Percentiles rank a stretch among this genome's conserved stretches.
Evolutionary conservation across 2,888 invertebrate genomes (phyloP).

Genomic region (Mellilla xanthometata): DNA sequence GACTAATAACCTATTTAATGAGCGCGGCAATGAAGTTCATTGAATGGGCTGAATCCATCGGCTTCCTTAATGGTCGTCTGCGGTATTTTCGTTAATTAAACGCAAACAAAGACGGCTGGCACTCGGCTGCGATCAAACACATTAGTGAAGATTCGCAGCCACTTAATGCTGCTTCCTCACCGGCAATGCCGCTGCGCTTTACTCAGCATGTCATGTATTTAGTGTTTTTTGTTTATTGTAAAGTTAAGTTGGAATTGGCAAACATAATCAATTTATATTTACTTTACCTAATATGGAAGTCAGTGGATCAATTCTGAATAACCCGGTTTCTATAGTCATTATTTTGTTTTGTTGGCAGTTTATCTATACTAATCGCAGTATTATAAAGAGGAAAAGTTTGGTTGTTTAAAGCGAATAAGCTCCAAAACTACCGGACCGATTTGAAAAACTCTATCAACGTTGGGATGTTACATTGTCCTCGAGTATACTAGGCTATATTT

Average conservation of each 20-base stretch:
- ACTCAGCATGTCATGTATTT: slow-evolving; percentile 18
- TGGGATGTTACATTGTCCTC: too few species aligned
- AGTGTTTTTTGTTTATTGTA: slow-evolving; percentile 15
- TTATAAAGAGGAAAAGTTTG: too few species aligned
- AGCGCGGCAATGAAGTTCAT: slow-evolving; percentile 37
- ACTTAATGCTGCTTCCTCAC: slow-evolving; percentile 43
- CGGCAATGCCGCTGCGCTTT: slow-evolving; percentile 13
- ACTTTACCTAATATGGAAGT: too few species aligned
- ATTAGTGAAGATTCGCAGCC: slow-evolving; percentile 55
- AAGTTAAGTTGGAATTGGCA: slow-evolving; percentile 13
- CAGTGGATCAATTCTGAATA: too few species aligned
- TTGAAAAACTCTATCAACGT: too few species aligned
- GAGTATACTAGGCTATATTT: too few species aligned
- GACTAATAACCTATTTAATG: slow-evolving; percentile 21
- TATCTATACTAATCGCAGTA: too few species aligned
- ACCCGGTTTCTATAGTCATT: too few species aligned
- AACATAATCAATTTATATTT: not conserved
- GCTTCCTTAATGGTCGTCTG: slow-evolving; percentile 54
- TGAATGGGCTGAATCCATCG: slow-evolving; percentile 50
- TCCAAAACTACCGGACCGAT: too few species aligned
- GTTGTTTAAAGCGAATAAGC: too few species aligned
- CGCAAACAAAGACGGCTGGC: slow-evolving; percentile 64
- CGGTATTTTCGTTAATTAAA: slow-evolving; percentile 68
- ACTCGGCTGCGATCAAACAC: slow-evolving; percentile 66
- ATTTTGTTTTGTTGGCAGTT: too few species aligned